Base-by-base conservation (phyloP, 1,140 invertebrate genomes). In the Bombus fervidus region DNA sequence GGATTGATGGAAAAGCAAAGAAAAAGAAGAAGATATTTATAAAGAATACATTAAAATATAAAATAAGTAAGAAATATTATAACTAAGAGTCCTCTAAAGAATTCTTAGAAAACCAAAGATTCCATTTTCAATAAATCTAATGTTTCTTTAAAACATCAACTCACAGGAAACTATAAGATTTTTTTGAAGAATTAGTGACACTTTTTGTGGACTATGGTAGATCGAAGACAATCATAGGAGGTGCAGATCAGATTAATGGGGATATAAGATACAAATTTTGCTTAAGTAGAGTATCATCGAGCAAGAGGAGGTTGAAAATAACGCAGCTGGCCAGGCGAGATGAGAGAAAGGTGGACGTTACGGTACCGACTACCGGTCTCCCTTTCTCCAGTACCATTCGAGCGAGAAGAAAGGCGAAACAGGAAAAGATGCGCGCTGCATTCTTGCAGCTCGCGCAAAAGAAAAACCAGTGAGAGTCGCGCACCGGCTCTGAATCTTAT, bases 321-420 rank as follows among this genome's bases (percentile, higher is more conserved):
- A 91, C 85, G 86, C 82, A 79, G 74, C 91, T 62, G 88, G 57
- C 72, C 47, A 47, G 74, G 31, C 74, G 75, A 89, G 83, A 90
- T 87, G 90, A 92, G 91, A 92, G 92, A 93, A 93, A 93, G 92
- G 91, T 89, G 90, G 85, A 89, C 76, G 79, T 91, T 91, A 91
- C 86, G 90, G 86, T 86, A 84, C 86, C 85, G 4, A 76, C n/a
- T 77, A 62, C 25, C 62, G 73, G 85, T 87, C 90, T 90, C 80
- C 90, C 89, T 90, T 90, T 90, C 89, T 90, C 89, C 83, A 18
- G 78, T 37, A 39, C 64, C 69, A 71, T 84, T 77, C 78, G 86
- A 87, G 81, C 41, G 43, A 91, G 86, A 91, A 83, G 88, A 76
- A 79, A 87, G 79, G 82, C 89, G 83, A 90, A 87, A 90, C 82